phyloP scores from a whole-genome alignment of 2,888 invertebrate species.

The Antheraea yamamai region DNA sequence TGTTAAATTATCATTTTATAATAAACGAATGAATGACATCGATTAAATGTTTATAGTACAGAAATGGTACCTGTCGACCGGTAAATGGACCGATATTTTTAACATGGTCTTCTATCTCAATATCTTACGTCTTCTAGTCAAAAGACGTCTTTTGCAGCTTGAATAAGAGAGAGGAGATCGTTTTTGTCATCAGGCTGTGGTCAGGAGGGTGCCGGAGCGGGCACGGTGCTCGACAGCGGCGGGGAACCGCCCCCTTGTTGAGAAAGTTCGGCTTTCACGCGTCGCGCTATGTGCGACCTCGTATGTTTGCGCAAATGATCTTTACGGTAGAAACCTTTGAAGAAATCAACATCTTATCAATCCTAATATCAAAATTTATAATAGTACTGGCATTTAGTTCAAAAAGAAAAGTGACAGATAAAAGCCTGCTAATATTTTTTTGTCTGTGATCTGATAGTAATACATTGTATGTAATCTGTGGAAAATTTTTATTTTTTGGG shows the following conservation, averaged over 20 bases:
- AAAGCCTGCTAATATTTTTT: too few relatives aligned
- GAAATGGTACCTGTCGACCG: too few relatives aligned
- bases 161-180: slow-evolving; percentile 69
- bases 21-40: too few relatives aligned
- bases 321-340: slow-evolving; percentile 89
- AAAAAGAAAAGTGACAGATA: too few relatives aligned
- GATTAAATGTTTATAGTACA: too few relatives aligned
- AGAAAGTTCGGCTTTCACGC: slow-evolving; percentile 92
- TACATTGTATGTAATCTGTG: too few relatives aligned
- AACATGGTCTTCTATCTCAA: background rate
- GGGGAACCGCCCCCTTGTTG: slow-evolving; percentile 78
- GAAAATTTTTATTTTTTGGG: too few relatives aligned
- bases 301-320: slow-evolving; percentile 94
- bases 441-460: too few relatives aligned
- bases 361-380: background rate
- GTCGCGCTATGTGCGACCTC: slow-evolving; percentile 91
- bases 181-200: slow-evolving; percentile 57
- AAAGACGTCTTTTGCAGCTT: slow-evolving; percentile 67
- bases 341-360: background rate
- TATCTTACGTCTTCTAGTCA: slow-evolving; percentile 33
- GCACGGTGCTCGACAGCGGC: slow-evolving; percentile 44
- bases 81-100: background rate
- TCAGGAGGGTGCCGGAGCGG: slow-evolving; percentile 43
- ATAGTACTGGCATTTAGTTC: too few relatives aligned
- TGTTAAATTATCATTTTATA: too few relatives aligned